phyloP scores from a whole-genome alignment of 2,113 vertebrate genomes.

The Periophthalmus modestus region DNA sequence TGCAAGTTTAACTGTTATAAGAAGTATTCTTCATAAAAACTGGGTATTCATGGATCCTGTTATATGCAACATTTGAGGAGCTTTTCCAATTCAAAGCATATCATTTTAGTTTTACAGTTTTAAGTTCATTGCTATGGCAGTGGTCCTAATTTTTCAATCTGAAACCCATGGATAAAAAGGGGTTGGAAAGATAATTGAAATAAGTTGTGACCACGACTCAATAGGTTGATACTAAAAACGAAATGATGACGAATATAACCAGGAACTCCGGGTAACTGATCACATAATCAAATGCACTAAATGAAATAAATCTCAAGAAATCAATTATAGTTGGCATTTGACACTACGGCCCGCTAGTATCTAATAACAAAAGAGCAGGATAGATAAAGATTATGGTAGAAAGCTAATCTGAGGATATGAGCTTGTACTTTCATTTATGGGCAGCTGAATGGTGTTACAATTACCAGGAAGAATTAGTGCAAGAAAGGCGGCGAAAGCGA shows the following conservation, averaged over 20 bases:
- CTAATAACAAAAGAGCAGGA: not conserved
- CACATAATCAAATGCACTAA: not conserved
- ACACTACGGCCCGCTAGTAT: not conserved
- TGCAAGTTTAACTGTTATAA: not conserved
- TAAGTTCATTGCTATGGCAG: too few relatives aligned
- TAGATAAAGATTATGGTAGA: constrained; percentile 2
- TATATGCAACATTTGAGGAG: too few relatives aligned
- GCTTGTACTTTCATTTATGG: constrained; percentile 4
- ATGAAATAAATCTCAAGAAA: not conserved
- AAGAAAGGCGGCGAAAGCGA: constrained; percentile 36
- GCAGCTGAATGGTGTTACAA: constrained; percentile 38
- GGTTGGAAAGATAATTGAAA: too few relatives aligned
- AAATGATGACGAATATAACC: not conserved
- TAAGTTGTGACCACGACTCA: not conserved
- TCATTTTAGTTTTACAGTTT: too few relatives aligned
- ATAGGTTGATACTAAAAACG: too few relatives aligned
- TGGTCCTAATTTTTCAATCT: too few relatives aligned
- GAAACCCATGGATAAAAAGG: too few relatives aligned
- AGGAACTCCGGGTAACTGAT: not conserved
- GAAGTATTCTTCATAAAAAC: not conserved
- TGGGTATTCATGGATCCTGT: too few relatives aligned
- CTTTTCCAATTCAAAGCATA: too few relatives aligned
- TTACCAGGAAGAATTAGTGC: constrained; percentile 24
- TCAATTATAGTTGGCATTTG: not conserved
- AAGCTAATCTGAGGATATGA: constrained; percentile 17